Conservation (phyloP, 2,888 invertebrate species). For the Cerastis rubricosa region DNA sequence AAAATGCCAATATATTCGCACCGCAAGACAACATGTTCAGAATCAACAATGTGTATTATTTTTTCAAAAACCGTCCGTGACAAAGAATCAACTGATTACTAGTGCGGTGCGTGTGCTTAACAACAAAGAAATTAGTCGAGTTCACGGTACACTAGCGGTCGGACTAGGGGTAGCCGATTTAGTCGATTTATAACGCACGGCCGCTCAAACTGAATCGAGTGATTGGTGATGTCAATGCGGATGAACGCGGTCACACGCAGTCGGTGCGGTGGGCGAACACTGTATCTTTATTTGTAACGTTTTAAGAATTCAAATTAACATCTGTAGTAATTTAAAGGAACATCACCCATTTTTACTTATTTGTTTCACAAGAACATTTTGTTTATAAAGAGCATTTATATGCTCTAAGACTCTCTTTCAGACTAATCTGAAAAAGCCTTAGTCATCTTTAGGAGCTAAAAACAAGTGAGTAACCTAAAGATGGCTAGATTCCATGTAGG, state of each 20-base stretch:
- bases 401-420: not conserved
- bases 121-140: constrained; percentile 70
- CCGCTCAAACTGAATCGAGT: constrained; percentile 85
- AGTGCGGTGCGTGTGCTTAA: constrained; percentile 64
- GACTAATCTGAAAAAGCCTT: not conserved
- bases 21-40: not conserved
- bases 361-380: not conserved
- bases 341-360: not conserved
- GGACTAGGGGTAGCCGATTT: constrained; percentile 65
- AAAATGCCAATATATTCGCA: constrained; percentile 7
- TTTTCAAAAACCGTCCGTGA: constrained; percentile 43
- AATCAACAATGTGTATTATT: constrained; percentile 27
- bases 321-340: constrained; percentile 21
- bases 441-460: not conserved
- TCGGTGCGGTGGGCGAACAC: constrained; percentile 46
- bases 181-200: constrained; percentile 78
- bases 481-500: not conserved
- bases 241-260: constrained; percentile 67
- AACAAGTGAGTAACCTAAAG: not conserved
- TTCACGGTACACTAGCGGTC: constrained; percentile 66
- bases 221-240: constrained; percentile 76
- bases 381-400: too few relatives aligned
- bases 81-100: constrained; percentile 59
- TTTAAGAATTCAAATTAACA: constrained; percentile 34
- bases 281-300: constrained; percentile 35